Evolutionary conservation across 1,140 invertebrate species (phyloP).

Genomic region (Popillia japonica): DNA sequence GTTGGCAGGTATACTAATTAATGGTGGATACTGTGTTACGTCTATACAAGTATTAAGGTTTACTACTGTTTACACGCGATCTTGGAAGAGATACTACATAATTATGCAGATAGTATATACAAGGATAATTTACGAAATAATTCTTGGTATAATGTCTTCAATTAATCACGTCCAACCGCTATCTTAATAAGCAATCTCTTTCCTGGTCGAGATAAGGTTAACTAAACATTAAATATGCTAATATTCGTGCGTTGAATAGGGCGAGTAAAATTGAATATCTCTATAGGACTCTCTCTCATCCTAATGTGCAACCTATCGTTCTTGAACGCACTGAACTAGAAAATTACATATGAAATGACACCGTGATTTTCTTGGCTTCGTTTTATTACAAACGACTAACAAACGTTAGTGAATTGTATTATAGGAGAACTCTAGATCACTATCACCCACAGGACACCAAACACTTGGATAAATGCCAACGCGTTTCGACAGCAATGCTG

Average conservation of each 20-base stretch:
- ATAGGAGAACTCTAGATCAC: too few relatives aligned
- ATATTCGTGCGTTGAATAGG: neutral
- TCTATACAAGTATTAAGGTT: conserved; percentile 3
- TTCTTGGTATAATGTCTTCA: conserved; percentile 7
- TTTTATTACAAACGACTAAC: too few relatives aligned
- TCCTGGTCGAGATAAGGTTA: neutral
- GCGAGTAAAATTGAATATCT: neutral
- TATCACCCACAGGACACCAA: too few relatives aligned
- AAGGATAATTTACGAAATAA: conserved; percentile 24
- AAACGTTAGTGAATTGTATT: too few relatives aligned
- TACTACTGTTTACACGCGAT: conserved; percentile 25
- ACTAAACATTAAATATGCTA: neutral
- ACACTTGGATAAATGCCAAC: too few relatives aligned
- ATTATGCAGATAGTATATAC: conserved; percentile 24
- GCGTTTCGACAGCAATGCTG: too few relatives aligned
- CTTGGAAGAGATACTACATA: conserved; percentile 18
- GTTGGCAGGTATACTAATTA: conserved; percentile 1
- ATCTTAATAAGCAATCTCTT: conserved; percentile 25
- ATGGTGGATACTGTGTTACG: conserved; percentile 16
- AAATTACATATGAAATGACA: too few relatives aligned
- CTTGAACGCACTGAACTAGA: too few relatives aligned
- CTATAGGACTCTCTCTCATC: too few relatives aligned
- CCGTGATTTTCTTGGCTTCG: too few relatives aligned
- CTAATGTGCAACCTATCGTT: too few relatives aligned
- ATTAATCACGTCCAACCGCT: neutral